phyloP scores from a whole-genome alignment of 2,797 vertebrate species.

The Hypotaenidia okinawae region DNA sequence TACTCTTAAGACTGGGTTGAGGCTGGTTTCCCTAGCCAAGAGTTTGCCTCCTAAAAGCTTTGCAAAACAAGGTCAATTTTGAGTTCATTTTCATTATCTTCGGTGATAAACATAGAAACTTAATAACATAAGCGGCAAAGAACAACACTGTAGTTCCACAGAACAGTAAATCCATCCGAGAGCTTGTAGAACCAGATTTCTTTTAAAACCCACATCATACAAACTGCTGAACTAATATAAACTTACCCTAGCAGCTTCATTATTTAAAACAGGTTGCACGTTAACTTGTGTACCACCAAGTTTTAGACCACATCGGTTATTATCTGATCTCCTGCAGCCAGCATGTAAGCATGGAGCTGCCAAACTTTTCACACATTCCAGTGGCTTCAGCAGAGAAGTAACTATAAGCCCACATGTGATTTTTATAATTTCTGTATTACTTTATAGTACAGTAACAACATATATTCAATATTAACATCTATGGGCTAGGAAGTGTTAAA shows the following conservation, averaged over 20 bases:
- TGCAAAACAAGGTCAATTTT: constrained; percentile 9
- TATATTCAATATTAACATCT: not conserved
- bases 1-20: not conserved
- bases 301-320: not conserved
- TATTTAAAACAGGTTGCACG: not conserved
- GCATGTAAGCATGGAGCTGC: not conserved
- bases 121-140: constrained; percentile 14
- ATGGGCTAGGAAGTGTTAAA: not conserved
- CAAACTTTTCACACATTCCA: not conserved
- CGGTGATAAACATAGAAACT: constrained; percentile 23
- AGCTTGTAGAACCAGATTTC: not conserved
- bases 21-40: not conserved
- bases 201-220: not conserved
- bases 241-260: not conserved
- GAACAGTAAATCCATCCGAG: constrained; percentile 42
- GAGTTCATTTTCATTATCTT: constrained; percentile 31
- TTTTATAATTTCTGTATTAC: not conserved
- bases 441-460: not conserved
- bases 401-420: accelerated
- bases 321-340: not conserved
- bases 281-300: not conserved
- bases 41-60: not conserved
- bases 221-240: not conserved
- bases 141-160: not conserved
- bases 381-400: not conserved